These are phyloP conservation scores for Urechis unicinctus DNA, from an alignment of 2,888 invertebrate species.

Conservation along the genomic window DNA sequence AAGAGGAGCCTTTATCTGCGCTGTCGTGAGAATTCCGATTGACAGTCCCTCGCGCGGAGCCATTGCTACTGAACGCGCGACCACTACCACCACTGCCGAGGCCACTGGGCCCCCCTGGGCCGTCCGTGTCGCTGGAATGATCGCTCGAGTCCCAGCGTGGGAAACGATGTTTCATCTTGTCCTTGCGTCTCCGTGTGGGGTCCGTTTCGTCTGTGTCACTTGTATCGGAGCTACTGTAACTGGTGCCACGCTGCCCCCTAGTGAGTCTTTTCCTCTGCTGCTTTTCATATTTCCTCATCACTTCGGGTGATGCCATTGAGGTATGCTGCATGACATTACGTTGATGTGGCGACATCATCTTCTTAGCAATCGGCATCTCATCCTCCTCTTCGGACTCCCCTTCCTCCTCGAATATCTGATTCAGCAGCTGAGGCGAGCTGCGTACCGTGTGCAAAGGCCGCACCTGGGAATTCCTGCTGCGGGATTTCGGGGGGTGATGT, in stretches of 20 bases:
- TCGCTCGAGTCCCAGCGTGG: constrained; percentile 44
- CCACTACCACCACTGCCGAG: not conserved
- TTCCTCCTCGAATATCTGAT: constrained; percentile 68
- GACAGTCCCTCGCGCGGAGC: not conserved
- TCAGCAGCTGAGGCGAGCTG: constrained; percentile 57
- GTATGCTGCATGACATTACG: constrained; percentile 46
- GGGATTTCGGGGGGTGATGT: not conserved
- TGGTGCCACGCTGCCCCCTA: constrained; percentile 62
- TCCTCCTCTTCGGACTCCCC: constrained; percentile 54
- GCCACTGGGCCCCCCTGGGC: not conserved
- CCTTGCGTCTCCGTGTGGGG: constrained; percentile 32
- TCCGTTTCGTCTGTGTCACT: constrained; percentile 65
- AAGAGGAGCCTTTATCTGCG: constrained; percentile 1
- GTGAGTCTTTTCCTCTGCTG: constrained; percentile 51
- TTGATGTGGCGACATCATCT: constrained; percentile 14
- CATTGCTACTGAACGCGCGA: not conserved
- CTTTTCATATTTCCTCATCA: constrained; percentile 46
- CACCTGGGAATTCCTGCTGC: constrained; percentile 32
- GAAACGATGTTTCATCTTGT: constrained; percentile 33
- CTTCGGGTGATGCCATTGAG: constrained; percentile 42
- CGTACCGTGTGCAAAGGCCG: constrained; percentile 51
- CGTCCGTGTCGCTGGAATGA: constrained; percentile 48
- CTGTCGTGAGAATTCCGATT: not conserved
- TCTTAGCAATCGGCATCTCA: constrained; percentile 30
- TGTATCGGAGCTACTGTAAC: constrained; percentile 89